Conservation (phyloP, 1,140 invertebrate genomes). For the Hypothenemus hampei region DNA sequence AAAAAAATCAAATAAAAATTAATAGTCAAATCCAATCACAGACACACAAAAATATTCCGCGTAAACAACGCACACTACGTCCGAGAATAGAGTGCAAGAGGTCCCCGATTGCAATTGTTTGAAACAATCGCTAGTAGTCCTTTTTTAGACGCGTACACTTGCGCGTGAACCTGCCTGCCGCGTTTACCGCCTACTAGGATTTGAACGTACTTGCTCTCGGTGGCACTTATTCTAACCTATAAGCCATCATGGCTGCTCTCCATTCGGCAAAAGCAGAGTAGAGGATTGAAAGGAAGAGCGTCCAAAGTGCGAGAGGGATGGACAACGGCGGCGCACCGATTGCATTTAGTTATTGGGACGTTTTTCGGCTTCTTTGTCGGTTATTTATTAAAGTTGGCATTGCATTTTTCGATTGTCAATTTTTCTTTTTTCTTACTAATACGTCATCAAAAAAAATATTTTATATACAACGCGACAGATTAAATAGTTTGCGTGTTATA, state of each 20-base stretch:
- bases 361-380: too few species aligned
- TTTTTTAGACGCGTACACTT: conserved; percentile 34
- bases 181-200: conserved; percentile 43
- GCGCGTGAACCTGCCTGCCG: conserved; percentile 41
- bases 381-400: too few species aligned
- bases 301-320: conserved; percentile 6
- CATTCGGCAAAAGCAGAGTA: conserved; percentile 25
- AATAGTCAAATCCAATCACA: conserved; percentile 18
- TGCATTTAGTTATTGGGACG: too few species aligned
- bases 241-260: conserved; percentile 42
- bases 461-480: too few species aligned
- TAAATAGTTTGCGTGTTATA: too few species aligned
- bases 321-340: conserved; percentile 10
- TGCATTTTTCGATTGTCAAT: too few species aligned
- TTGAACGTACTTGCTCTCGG: conserved; percentile 39
- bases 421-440: too few species aligned
- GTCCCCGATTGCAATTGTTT: conserved; percentile 39
- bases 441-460: too few species aligned
- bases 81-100: conserved; percentile 32
- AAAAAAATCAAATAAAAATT: conserved; percentile 16
- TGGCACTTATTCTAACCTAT: conserved; percentile 37
- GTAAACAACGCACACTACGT: conserved; percentile 25
- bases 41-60: conserved; percentile 22
- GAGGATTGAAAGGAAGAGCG: conserved; percentile 21
- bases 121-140: conserved; percentile 35